A percentile compares a stretch with the other conserved stretches of the same genome.
Evolutionary conservation across 2,113 vertebrate species (phyloP).

Genomic region (Pipa parva): DNA sequence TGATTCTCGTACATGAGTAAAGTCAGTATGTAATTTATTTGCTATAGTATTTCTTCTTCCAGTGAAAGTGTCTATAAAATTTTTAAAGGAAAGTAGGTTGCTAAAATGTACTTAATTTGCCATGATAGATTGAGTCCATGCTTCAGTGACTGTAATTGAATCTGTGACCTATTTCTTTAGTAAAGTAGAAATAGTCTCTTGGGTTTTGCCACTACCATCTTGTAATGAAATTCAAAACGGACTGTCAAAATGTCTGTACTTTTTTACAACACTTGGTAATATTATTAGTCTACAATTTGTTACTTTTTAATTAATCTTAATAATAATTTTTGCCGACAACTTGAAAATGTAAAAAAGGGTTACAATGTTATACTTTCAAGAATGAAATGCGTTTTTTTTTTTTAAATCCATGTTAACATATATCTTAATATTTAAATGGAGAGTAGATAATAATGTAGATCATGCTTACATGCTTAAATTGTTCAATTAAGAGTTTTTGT

Average conservation of each 20-base stretch:
- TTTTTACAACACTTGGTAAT: constrained; percentile 84
- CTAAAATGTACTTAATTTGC: constrained; percentile 99
- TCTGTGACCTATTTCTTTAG: constrained; percentile 99
- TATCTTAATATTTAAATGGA: not conserved
- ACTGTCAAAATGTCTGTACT: constrained; percentile 86
- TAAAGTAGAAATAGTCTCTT: constrained; percentile 97
- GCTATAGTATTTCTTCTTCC: constrained; percentile 84
- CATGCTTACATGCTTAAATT: too few species aligned
- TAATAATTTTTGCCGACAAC: constrained; percentile 66
- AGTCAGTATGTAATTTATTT: constrained; percentile 70
- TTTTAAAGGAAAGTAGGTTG: constrained; percentile 99
- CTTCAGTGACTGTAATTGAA: constrained; percentile 99
- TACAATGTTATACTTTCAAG: not conserved
- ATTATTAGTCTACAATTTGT: constrained; percentile 77
- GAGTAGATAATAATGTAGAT: too few species aligned
- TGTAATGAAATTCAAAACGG: constrained; percentile 96
- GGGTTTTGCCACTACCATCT: constrained; percentile 95
- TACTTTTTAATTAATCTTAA: constrained; percentile 83
- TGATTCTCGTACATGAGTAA: constrained; percentile 27
- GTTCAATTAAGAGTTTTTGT: too few species aligned
- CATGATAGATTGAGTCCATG: constrained; percentile 99
- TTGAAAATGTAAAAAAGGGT: constrained; percentile 53
- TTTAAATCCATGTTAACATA: not conserved
- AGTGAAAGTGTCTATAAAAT: constrained; percentile 98
- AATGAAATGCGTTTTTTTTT: not conserved